Conservation (phyloP, 2,113 vertebrate species). For the Rattus rattus region DNA sequence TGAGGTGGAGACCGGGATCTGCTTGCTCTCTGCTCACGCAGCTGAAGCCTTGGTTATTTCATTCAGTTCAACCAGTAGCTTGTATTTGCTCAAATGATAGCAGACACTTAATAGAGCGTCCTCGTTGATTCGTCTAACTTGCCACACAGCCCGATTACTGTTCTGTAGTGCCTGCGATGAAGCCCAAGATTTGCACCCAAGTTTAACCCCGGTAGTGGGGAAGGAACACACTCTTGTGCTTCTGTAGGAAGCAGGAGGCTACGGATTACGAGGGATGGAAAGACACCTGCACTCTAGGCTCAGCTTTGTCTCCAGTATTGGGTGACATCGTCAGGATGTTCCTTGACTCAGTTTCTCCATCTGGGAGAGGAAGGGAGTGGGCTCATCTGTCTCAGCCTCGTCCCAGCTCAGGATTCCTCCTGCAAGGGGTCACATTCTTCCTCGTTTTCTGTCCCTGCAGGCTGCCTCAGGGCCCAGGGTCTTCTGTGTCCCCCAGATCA, state of each 20-base stretch:
- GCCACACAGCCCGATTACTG: rapidly evolving
- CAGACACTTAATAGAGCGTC: background rate
- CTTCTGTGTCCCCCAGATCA: constrained; percentile 90
- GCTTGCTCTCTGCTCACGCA: background rate
- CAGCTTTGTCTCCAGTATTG: background rate
- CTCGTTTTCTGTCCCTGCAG: constrained; percentile 65
- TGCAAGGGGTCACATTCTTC: background rate
- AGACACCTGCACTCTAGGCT: background rate
- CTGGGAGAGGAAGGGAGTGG: background rate
- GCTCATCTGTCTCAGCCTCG: background rate
- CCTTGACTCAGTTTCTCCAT: constrained; percentile 6
- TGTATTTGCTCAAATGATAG: rapidly evolving
- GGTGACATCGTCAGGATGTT: background rate
- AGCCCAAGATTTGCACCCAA: background rate
- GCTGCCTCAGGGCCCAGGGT: constrained; percentile 65
- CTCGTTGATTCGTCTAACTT: rapidly evolving
- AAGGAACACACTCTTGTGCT: background rate
- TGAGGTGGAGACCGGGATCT: background rate
- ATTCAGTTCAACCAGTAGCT: background rate
- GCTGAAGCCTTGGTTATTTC: rapidly evolving
- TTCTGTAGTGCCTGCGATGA: background rate
- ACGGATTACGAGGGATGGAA: rapidly evolving
- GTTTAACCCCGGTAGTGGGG: background rate
- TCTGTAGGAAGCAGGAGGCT: background rate
- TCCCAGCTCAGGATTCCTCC: background rate